phyloP scores from a whole-genome alignment of 2,888 invertebrate species.

The Tuta absoluta region DNA sequence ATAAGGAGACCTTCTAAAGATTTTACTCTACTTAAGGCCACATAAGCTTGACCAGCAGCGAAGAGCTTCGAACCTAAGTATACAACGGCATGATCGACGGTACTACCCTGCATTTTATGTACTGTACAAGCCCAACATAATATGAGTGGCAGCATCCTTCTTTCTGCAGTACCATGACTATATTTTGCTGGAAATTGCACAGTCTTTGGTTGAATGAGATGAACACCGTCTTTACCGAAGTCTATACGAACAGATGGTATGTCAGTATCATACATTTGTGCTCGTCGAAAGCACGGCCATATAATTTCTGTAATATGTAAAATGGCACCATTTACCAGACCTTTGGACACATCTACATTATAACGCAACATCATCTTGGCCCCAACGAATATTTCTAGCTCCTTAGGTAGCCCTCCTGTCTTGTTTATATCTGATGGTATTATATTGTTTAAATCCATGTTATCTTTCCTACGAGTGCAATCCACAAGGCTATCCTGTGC shows the following conservation, averaged over 20 bases:
- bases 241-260: constrained; percentile 18
- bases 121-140: too few species aligned
- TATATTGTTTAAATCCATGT: constrained; percentile 24
- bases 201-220: constrained; percentile 35
- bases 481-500: constrained; percentile 22
- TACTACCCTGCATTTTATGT: too few species aligned
- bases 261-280: constrained; percentile 13
- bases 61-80: too few species aligned
- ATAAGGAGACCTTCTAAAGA: constrained; percentile 35
- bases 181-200: constrained; percentile 39
- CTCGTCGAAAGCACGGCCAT: neutral
- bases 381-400: too few species aligned
- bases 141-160: constrained; percentile 36
- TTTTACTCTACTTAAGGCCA: too few species aligned
- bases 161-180: constrained; percentile 34
- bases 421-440: constrained; percentile 5
- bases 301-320: neutral
- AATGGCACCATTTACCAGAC: constrained; percentile 16
- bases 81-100: too few species aligned
- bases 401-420: too few species aligned
- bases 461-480: constrained; percentile 18
- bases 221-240: constrained; percentile 33
- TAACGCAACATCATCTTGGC: constrained; percentile 9
- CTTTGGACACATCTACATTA: constrained; percentile 23
- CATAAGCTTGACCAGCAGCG: too few species aligned